These are phyloP conservation scores for Agonopterix arenella DNA, from an alignment of 2,888 invertebrate species.

Conservation along the genomic window DNA sequence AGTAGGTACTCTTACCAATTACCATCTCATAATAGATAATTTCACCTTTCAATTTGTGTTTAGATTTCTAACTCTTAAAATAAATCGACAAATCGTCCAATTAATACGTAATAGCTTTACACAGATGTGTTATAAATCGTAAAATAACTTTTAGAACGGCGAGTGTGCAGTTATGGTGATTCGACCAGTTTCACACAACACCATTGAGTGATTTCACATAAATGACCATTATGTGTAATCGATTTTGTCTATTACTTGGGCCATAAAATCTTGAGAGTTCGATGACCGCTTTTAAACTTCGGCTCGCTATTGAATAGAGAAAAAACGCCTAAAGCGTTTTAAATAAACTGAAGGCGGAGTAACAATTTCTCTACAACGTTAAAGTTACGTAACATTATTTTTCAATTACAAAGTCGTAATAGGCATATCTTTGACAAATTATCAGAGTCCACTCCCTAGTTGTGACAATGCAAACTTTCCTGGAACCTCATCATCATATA, in stretches of 20 bases:
- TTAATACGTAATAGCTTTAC: slow-evolving; percentile 34
- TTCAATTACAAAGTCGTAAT: slow-evolving; percentile 54
- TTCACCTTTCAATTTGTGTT: not conserved
- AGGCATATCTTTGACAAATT: slow-evolving; percentile 50
- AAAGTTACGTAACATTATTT: slow-evolving; percentile 51
- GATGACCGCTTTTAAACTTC: slow-evolving; percentile 39
- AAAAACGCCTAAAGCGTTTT: slow-evolving; percentile 58
- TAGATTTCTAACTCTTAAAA: slow-evolving; percentile 24
- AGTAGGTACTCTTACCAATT: no score
- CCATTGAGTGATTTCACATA: slow-evolving; percentile 52
- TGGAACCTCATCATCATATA: slow-evolving; percentile 60
- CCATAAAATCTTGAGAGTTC: slow-evolving; percentile 57
- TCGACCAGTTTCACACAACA: slow-evolving; percentile 42
- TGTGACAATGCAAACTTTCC: slow-evolving; percentile 51
- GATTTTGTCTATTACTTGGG: slow-evolving; percentile 58
- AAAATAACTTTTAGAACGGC: slow-evolving; percentile 25
- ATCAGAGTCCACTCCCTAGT: slow-evolving; percentile 37
- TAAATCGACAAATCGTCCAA: slow-evolving; percentile 34
- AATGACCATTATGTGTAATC: slow-evolving; percentile 50
- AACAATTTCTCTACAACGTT: slow-evolving; percentile 58
- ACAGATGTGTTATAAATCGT: slow-evolving; percentile 31
- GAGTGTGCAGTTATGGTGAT: slow-evolving; percentile 25
- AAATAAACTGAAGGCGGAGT: slow-evolving; percentile 48
- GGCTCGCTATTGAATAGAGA: slow-evolving; percentile 53
- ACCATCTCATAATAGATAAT: not conserved